Conservation (phyloP, 2,888 invertebrate genomes). For the Dyspetes luteomarginatus region DNA sequence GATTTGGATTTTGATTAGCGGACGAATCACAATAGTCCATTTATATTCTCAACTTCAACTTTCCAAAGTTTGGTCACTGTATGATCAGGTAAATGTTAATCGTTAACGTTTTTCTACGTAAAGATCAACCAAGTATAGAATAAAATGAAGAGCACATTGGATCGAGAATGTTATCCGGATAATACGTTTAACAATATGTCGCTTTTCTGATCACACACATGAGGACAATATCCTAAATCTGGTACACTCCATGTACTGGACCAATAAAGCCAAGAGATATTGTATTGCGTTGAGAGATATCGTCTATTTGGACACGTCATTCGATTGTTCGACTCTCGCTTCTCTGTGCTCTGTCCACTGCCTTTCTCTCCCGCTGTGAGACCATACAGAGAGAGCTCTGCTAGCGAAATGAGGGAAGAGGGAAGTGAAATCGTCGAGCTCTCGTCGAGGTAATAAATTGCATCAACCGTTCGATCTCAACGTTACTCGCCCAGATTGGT, state of each 20-base stretch:
- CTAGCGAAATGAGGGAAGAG: constrained; percentile 53
- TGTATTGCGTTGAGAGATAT: constrained; percentile 49
- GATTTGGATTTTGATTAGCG: no score
- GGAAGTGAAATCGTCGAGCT: constrained; percentile 58
- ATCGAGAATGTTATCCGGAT: no score
- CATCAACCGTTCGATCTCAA: constrained; percentile 43
- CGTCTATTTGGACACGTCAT: constrained; percentile 51
- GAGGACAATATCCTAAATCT: constrained; percentile 19
- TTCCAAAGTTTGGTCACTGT: no score
- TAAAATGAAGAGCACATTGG: no score
- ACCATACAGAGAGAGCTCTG: constrained; percentile 27
- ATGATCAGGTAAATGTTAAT: no score
- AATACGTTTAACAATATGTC: constrained; percentile 54
- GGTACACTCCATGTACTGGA: constrained; percentile 19
- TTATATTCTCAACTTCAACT: no score
- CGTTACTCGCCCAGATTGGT: constrained; percentile 66
- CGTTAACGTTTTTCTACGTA: no score
- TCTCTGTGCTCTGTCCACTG: constrained; percentile 22
- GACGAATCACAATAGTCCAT: no score
- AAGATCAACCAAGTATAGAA: no score
- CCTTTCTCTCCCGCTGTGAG: constrained; percentile 18
- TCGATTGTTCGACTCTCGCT: constrained; percentile 59
- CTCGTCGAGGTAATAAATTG: constrained; percentile 62
- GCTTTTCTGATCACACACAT: constrained; percentile 12
- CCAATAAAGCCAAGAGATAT: constrained; percentile 39